These are phyloP conservation scores for Discoglossus pictus DNA, from an alignment of 2,797 vertebrate genomes.

Conservation along the genomic window DNA sequence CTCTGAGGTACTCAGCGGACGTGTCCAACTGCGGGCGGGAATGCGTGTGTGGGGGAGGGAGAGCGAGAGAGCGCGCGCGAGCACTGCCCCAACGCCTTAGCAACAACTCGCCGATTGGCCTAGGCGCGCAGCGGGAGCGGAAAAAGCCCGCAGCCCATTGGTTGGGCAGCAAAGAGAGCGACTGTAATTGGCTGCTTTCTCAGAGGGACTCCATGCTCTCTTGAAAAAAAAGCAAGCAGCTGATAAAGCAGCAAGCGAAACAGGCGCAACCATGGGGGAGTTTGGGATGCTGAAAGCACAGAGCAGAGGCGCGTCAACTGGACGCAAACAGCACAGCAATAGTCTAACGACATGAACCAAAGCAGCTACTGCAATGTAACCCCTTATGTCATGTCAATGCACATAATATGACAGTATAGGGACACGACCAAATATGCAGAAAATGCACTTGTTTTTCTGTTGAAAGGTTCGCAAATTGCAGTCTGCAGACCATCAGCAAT, in stretches of 20 bases:
- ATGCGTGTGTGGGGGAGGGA: not conserved
- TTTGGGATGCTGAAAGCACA: too few species aligned
- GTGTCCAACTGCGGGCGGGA: conserved; percentile 45
- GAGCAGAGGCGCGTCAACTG: too few species aligned
- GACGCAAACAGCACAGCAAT: too few species aligned
- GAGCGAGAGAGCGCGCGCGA: not conserved
- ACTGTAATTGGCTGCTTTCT: conserved; percentile 18
- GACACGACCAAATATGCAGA: too few species aligned
- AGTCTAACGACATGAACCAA: too few species aligned
- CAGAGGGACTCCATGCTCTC: conserved; percentile 38
- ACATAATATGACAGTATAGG: too few species aligned
- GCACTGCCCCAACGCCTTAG: conserved; percentile 46
- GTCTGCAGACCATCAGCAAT: too few species aligned
- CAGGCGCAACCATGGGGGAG: conserved; percentile 35
- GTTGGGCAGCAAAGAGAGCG: not conserved
- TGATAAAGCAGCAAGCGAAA: conserved; percentile 43
- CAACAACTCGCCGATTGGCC: conserved; percentile 41
- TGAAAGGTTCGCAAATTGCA: too few species aligned
- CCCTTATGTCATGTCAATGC: too few species aligned
- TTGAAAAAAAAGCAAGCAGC: conserved; percentile 19
- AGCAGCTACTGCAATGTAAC: too few species aligned
- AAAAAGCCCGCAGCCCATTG: not conserved
- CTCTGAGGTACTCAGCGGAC: conserved; percentile 46
- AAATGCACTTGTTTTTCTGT: too few species aligned
- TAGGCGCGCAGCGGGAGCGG: conserved; percentile 36